Percentiles rank a stretch among this genome's conserved stretches.
Evolutionary conservation across 2,888 invertebrate genomes (phyloP).

Genomic region (Athalia rosae): DNA sequence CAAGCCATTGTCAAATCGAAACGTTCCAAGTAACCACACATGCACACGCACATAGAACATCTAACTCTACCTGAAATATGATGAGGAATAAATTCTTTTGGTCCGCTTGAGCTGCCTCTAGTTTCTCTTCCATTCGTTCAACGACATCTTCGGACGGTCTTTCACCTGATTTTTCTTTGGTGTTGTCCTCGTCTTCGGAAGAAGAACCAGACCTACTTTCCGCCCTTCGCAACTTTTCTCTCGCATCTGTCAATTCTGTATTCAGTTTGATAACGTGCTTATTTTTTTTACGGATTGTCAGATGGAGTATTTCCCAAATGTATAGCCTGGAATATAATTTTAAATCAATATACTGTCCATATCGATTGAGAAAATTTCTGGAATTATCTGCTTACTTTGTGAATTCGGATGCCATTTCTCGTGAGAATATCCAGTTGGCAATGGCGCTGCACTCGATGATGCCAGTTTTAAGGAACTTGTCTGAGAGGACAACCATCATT

Average conservation of each 20-base stretch:
- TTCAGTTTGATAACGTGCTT: slow-evolving; percentile 92
- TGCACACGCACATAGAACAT: background rate
- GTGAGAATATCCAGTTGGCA: slow-evolving; percentile 98
- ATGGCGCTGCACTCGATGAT: slow-evolving; percentile 98
- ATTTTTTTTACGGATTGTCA: slow-evolving; percentile 97
- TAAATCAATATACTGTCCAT: slow-evolving; percentile 1
- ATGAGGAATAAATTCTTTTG: slow-evolving; percentile 97
- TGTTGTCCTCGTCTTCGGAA: slow-evolving; percentile 83
- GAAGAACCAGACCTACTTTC: slow-evolving; percentile 87
- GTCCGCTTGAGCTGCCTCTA: slow-evolving; percentile 96
- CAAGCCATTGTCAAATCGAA: slow-evolving; percentile 29
- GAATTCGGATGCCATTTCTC: slow-evolving; percentile 93
- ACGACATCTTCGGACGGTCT: slow-evolving; percentile 89
- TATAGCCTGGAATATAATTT: slow-evolving; percentile 81
- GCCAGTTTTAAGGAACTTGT: slow-evolving; percentile 98
- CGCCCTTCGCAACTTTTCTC: slow-evolving; percentile 89
- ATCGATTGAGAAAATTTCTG: background rate
- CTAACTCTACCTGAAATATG: slow-evolving; percentile 86
- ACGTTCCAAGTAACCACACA: background rate
- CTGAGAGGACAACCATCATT: slow-evolving; percentile 97
- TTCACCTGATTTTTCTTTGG: slow-evolving; percentile 76
- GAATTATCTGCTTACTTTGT: slow-evolving; percentile 77
- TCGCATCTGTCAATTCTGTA: slow-evolving; percentile 87
- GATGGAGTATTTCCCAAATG: slow-evolving; percentile 97
- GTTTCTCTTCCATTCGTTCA: slow-evolving; percentile 95